Evolutionary conservation across 2,888 invertebrate genomes (phyloP).

Genomic region (Melinaea menophilus): DNA sequence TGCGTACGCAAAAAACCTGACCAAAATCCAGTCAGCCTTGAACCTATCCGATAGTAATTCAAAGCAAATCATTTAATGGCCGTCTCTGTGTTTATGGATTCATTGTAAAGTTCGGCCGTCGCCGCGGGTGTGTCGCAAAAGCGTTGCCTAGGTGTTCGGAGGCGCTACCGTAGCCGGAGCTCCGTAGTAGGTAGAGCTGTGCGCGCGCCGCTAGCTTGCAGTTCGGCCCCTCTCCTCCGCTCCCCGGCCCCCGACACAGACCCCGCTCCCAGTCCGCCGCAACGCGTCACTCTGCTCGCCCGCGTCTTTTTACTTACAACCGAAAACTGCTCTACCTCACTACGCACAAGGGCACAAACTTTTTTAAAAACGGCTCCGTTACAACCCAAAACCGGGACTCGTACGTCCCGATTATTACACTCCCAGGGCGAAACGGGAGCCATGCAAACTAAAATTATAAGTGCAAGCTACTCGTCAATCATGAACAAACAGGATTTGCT

Average conservation of each 20-base stretch:
- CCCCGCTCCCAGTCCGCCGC: slow-evolving; percentile 73
- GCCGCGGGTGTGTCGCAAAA: slow-evolving; percentile 70
- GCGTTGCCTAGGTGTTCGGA: slow-evolving; percentile 61
- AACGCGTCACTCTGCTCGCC: slow-evolving; percentile 72
- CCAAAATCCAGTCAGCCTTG: slow-evolving; percentile 61
- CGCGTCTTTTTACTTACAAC: slow-evolving; percentile 51
- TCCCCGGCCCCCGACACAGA: slow-evolving; percentile 53
- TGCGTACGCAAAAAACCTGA: slow-evolving; percentile 40
- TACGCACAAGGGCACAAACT: slow-evolving; percentile 55
- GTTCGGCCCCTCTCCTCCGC: slow-evolving; percentile 45
- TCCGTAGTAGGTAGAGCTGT: slow-evolving; percentile 66
- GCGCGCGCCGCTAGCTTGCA: slow-evolving; percentile 71
- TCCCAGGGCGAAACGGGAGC: slow-evolving; percentile 55
- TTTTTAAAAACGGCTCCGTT: slow-evolving; percentile 60
- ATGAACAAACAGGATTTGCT: slow-evolving; percentile 83
- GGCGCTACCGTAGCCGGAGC: slow-evolving; percentile 63
- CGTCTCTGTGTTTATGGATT: slow-evolving; percentile 55
- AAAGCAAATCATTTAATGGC: slow-evolving; percentile 47
- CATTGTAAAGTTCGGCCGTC: slow-evolving; percentile 53
- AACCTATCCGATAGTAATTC: slow-evolving; percentile 50
- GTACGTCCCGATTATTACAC: slow-evolving; percentile 53
- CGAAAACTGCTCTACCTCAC: slow-evolving; percentile 52
- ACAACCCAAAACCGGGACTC: slow-evolving; percentile 56
- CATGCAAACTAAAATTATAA: slow-evolving; percentile 79
- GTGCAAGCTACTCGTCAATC: slow-evolving; percentile 80